phyloP scores from a whole-genome alignment of 2,888 invertebrate genomes.

The Agrotis exclamationis region DNA sequence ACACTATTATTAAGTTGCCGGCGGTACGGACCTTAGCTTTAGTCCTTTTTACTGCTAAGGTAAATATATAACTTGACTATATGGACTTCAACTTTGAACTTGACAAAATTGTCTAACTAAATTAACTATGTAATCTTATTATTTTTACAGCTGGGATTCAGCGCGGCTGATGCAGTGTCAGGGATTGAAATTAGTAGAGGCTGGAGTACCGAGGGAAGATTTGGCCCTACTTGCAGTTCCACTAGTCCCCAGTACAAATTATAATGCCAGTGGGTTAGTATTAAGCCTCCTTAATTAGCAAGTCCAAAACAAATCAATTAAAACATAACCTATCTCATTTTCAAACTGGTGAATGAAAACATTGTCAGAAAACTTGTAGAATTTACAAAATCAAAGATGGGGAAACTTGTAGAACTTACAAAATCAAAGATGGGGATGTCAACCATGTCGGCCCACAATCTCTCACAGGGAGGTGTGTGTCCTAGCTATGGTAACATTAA shows the following conservation, averaged over 20 bases:
- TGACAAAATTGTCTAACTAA: too few relatives aligned
- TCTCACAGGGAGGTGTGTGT: too few relatives aligned
- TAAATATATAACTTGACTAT: constrained; percentile 73
- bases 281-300: not conserved
- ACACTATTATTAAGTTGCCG: constrained; percentile 95
- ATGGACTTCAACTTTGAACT: too few relatives aligned
- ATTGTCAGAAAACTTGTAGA: too few relatives aligned
- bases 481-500: too few relatives aligned
- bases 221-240: constrained; percentile 98
- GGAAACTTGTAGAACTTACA: too few relatives aligned
- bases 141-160: constrained; percentile 95
- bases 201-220: constrained; percentile 98
- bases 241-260: constrained; percentile 97
- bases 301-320: not conserved
- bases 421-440: too few relatives aligned
- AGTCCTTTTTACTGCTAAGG: constrained; percentile 97
- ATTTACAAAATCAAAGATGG: too few relatives aligned
- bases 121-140: not conserved
- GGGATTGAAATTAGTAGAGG: constrained; percentile 98
- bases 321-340: not conserved
- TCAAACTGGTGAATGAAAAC: too few relatives aligned
- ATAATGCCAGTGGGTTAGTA: constrained; percentile 96
- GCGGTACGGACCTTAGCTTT: constrained; percentile 95
- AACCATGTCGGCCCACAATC: too few relatives aligned
- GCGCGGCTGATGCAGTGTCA: constrained; percentile 98